phyloP scores from a whole-genome alignment of 2,797 vertebrate genomes.

The Lagocephalus sceleratus region DNA sequence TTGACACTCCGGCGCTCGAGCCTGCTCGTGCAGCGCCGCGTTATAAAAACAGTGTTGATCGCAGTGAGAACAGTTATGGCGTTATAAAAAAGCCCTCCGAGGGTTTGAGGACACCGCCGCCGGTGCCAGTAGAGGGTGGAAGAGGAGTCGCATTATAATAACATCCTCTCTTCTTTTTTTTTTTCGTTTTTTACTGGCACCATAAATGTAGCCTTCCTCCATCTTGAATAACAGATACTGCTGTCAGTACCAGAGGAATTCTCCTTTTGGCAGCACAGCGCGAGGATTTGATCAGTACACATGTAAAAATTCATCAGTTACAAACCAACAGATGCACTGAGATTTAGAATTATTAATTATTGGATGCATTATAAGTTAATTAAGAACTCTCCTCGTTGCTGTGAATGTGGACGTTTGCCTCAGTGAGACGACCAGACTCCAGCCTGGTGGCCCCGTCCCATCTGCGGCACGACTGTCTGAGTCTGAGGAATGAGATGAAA shows the following conservation, averaged over 20 bases:
- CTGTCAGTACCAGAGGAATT: too few relatives aligned
- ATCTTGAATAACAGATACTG: not conserved
- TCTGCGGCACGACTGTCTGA: conserved; percentile 3
- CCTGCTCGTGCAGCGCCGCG: conserved; percentile 9
- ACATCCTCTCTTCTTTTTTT: conserved; percentile 43
- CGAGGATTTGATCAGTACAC: too few relatives aligned
- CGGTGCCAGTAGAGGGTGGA: conserved; percentile 14
- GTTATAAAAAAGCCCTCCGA: conserved; percentile 37
- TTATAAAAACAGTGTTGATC: conserved; percentile 39
- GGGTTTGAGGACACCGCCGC: conserved; percentile 23
- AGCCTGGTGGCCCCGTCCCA: not conserved
- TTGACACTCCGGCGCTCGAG: conserved; percentile 23
- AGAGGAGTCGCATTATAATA: conserved; percentile 38
- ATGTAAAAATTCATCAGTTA: too few relatives aligned
- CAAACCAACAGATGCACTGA: too few relatives aligned
- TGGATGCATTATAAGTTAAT: too few relatives aligned
- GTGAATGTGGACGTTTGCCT: too few relatives aligned
- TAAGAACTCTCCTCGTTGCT: too few relatives aligned
- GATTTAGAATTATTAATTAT: too few relatives aligned
- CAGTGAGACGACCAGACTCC: not conserved
- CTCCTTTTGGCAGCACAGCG: too few relatives aligned
- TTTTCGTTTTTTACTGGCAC: conserved; percentile 56
- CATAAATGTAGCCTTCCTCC: conserved; percentile 33
- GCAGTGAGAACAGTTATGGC: conserved; percentile 37
- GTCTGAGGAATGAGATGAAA: conserved; percentile 6